Evolutionary conservation across 2,797 vertebrate genomes (phyloP), one percentile per base, ranked within the genome.

Genomic region (Protonibea diacanthus): DNA sequence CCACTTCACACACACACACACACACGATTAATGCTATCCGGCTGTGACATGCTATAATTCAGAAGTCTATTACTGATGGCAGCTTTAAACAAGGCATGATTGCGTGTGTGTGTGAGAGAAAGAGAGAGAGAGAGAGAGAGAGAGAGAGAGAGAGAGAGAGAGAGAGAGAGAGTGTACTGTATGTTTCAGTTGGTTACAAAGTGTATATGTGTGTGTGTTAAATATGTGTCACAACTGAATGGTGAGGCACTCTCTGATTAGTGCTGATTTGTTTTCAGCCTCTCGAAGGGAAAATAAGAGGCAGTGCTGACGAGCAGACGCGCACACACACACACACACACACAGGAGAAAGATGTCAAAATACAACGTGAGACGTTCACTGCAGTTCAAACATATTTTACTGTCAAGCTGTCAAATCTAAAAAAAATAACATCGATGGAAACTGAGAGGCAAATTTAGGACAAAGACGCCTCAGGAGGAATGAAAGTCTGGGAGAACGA

Each of bases 231-330:
- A 80, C 76, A 75, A 53, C 79, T 78, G 78, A 85, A 76, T 40
- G 76, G 77, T 48, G 70, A 78, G 60, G 63, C 29, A 21, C 62
- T 68, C 75, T 74, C 82, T 93, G 91, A 92, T 93, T 91, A 90
- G 72, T 45, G 49, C 63, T 89, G 86, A 93, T 91, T 93, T 91
- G 90, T 94, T 90, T 90, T 91, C 86, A 85, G 82, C 82, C 69
- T 84, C 76, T 83, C 53, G 0, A 76, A 83, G 81, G 74, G 57
- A 86, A 86, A 83, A 75, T 67, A 85, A 81, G 45, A 83, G 58
- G 53, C 62, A 76, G 53, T 29, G 11, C 33, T 77, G 83, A 80
- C 45, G 23, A 64, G 29, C 15, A 52, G 21, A 59, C 49, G 68
- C n/a, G 59, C 38, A 42, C 65, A 59, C 53, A 49, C 49, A 27